Conservation (phyloP, 1,140 invertebrate species). For the Drosophila melanica region DNA sequence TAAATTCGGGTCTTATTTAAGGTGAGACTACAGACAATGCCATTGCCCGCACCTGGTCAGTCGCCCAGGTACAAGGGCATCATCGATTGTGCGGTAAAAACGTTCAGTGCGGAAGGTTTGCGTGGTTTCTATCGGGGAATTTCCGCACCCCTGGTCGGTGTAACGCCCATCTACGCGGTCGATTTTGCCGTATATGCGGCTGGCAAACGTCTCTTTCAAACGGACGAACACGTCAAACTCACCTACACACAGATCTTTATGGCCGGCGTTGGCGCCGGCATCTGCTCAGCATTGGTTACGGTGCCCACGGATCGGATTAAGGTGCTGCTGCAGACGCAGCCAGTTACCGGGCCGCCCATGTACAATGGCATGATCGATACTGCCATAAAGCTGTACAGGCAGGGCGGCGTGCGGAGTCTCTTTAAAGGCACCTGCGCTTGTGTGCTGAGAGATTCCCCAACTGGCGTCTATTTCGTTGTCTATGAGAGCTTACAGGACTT, state of each 20-base stretch:
- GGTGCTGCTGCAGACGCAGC: slow-evolving; percentile 96
- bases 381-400: slow-evolving; percentile 94
- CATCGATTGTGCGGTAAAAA: slow-evolving; percentile 96
- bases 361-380: slow-evolving; percentile 97
- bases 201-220: slow-evolving; percentile 93
- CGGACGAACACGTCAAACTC: slow-evolving; percentile 88
- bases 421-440: slow-evolving; percentile 98
- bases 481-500: slow-evolving; percentile 95
- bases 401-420: slow-evolving; percentile 97
- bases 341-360: slow-evolving; percentile 88
- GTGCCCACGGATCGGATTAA: slow-evolving; percentile 99
- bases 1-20: slow-evolving; percentile 50
- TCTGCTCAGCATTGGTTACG: slow-evolving; percentile 97
- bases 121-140: slow-evolving; percentile 93
- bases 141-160: slow-evolving; percentile 88
- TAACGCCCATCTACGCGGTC: slow-evolving; percentile 95
- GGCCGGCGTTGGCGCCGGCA: slow-evolving; percentile 96
- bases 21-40: slow-evolving; percentile 98
- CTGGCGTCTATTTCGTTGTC: slow-evolving; percentile 98
- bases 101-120: slow-evolving; percentile 93
- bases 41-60: slow-evolving; percentile 89
- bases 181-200: slow-evolving; percentile 98
- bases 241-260: slow-evolving; percentile 91
- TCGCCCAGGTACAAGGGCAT: slow-evolving; percentile 93
- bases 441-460: slow-evolving; percentile 94